Percentiles rank a stretch among this genome's conserved stretches.
These are phyloP conservation scores for Calephelis perditalis DNA, from an alignment of 2,888 invertebrate genomes.

Conservation along the genomic window DNA sequence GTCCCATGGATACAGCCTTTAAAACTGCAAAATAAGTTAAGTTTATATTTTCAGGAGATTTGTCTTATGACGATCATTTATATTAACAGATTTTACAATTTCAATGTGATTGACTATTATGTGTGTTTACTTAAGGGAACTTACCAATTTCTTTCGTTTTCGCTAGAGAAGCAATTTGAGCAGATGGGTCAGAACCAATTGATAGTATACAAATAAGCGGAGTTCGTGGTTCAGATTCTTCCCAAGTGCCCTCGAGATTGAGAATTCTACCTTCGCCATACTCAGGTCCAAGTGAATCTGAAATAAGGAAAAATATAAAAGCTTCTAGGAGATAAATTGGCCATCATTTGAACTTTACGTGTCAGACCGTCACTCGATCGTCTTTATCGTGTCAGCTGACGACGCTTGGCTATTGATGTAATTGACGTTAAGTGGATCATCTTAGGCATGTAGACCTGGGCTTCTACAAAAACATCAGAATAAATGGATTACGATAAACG, in stretches of 20 bases:
- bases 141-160: constrained; percentile 91
- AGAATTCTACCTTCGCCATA: constrained; percentile 95
- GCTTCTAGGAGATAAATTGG: not conserved
- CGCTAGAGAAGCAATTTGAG: constrained; percentile 91
- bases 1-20: constrained; percentile 97
- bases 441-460: constrained; percentile 21
- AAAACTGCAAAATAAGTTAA: constrained; percentile 70
- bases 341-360: constrained; percentile 8
- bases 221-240: constrained; percentile 91
- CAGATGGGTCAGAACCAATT: constrained; percentile 97
- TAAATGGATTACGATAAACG: constrained; percentile 27
- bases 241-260: constrained; percentile 93
- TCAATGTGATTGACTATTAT: not conserved
- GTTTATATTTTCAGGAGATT: not conserved
- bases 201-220: constrained; percentile 96
- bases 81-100: too few relatives aligned
- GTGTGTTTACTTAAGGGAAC: constrained; percentile 34
- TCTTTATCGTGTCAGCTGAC: constrained; percentile 27
- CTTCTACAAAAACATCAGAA: constrained; percentile 19
- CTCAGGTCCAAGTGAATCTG: constrained; percentile 90
- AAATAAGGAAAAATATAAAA: constrained; percentile 24
- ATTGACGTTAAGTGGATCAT: constrained; percentile 33
- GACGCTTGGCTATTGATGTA: constrained; percentile 28
- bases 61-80: not conserved
- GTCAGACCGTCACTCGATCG: constrained; percentile 22